Evolutionary conservation across 1,140 invertebrate genomes (phyloP).

Genomic region (Muscidifurax raptorellus): DNA sequence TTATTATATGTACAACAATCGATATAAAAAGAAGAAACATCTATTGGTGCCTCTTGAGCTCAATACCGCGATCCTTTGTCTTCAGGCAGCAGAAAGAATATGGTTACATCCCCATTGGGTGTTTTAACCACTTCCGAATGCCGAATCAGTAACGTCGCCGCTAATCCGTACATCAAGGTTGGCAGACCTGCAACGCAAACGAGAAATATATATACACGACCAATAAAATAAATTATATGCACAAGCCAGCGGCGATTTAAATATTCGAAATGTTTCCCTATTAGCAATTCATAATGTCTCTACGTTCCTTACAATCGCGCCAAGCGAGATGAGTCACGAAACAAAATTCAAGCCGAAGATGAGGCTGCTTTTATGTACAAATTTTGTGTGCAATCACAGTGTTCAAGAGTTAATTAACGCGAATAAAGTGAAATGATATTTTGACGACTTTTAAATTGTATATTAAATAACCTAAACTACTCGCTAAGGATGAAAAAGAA

Average conservation of each 20-base stretch:
- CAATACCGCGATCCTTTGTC: constrained; percentile 86
- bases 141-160: constrained; percentile 86
- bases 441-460: not conserved
- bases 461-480: not conserved
- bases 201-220: not conserved
- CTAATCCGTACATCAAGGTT: constrained; percentile 92
- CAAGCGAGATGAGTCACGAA: not conserved
- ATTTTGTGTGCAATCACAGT: not conserved
- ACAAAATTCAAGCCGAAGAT: not conserved
- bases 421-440: not conserved
- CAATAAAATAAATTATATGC: not conserved
- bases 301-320: not conserved
- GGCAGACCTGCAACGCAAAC: constrained; percentile 85
- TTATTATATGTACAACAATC: not conserved
- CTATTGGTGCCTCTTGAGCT: constrained; percentile 45
- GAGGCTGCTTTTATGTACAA: not conserved
- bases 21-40: not conserved
- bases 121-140: constrained; percentile 88
- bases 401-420: not conserved
- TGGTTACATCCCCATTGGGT: constrained; percentile 82
- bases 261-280: not conserved
- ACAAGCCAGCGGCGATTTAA: not conserved
- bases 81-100: constrained; percentile 92
- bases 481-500: not conserved
- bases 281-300: not conserved